Base-by-base conservation (phyloP, 1,140 invertebrate species). In the Eueides isabella region DNA sequence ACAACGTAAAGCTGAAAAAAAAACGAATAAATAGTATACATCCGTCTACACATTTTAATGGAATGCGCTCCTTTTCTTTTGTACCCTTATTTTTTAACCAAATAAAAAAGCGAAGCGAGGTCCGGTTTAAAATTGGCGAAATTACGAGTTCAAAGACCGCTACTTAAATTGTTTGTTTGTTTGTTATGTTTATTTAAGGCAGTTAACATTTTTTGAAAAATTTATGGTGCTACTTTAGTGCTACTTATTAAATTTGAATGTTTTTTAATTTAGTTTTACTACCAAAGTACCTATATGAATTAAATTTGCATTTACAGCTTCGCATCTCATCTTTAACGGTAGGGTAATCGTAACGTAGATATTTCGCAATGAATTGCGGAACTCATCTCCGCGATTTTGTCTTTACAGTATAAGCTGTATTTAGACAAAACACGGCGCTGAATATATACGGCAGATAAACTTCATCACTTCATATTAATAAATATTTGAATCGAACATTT, bases 41-140 rank as follows among this genome's bases (percentile, higher is more conserved):
- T 44, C n/a, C 41, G 41, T n/a, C n/a, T 44, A 9, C n/a, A 44
- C n/a, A 1, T 9, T 44, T 19, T 19, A 44, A 44, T 19, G n/a
- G 41, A 19, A 44, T 44, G 41, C n/a, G n/a, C 7, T 44, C 23
- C 4, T 62, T 26, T 62, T 61, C 33, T 61, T 23, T 28, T 69
- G 67, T n/a, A 11, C 48, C 67, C 30, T 44, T 61, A 9, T 31
- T 44, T 35, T 28, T 30, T 26, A 61, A 61, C 19, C 44, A 69
- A 69, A 69, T 67, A 69, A 68, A 68, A 29, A 19, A 61, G 61
- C 44, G 29, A 69, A 69, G 4, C 29, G 14, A 69, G 29, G 30
- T 69, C 67, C 67, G 67, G 67, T 44, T 69, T 44, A 26, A 69
- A 28, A 61, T 19, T 61, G 16, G 67, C 48, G 30, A 61, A 61